phyloP scores from a whole-genome alignment of 2,113 vertebrate species.

The Salvelinus sp. region DNA sequence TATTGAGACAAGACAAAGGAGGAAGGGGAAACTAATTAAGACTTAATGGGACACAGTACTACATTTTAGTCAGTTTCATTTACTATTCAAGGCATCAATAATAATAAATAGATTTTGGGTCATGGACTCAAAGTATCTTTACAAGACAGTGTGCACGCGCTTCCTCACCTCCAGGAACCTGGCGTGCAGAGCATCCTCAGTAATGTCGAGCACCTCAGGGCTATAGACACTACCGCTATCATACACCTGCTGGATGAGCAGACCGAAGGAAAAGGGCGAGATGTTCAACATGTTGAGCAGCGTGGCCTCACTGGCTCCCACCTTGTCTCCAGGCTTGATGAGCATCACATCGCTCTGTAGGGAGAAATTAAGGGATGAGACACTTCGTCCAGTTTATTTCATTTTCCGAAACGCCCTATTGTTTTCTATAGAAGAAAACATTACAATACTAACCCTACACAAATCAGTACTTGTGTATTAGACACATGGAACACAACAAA shows the following conservation, averaged over 20 bases:
- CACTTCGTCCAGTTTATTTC: too few species aligned
- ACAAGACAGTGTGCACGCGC: not conserved
- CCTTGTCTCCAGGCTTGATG: slow-evolving; percentile 93
- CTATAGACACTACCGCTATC: slow-evolving; percentile 98
- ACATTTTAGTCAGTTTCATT: too few species aligned
- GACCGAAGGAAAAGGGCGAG: slow-evolving; percentile 95
- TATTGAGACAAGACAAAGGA: too few species aligned
- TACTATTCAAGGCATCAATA: too few species aligned
- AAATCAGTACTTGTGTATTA: too few species aligned
- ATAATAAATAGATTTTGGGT: too few species aligned
- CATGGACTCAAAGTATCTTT: too few species aligned
- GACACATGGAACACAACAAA: too few species aligned
- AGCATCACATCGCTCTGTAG: slow-evolving; percentile 89
- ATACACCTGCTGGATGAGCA: slow-evolving; percentile 97
- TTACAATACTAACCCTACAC: not conserved
- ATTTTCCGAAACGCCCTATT: too few species aligned
- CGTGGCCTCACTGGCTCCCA: slow-evolving; percentile 97
- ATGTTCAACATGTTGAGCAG: slow-evolving; percentile 98
- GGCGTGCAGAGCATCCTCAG: slow-evolving; percentile 87
- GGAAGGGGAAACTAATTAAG: too few species aligned
- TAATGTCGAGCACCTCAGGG: slow-evolving; percentile 97
- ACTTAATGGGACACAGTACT: too few species aligned
- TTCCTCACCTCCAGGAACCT: slow-evolving; percentile 91
- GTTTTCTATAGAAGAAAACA: not conserved
- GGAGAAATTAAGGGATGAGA: not conserved